phyloP scores from a whole-genome alignment of 2,888 invertebrate genomes.

The Augiades crinisus region DNA sequence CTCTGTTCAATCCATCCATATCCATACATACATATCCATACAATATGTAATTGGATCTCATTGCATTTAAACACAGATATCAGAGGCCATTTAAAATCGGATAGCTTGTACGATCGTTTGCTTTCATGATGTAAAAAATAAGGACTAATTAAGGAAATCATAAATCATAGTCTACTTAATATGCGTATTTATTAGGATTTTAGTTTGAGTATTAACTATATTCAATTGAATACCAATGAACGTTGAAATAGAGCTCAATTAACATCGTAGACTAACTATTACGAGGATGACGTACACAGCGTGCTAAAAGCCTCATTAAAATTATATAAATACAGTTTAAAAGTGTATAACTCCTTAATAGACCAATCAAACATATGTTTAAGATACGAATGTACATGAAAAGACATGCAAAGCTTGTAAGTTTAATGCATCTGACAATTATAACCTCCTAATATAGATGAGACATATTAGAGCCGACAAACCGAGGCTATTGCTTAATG shows the following conservation, averaged over 20 bases:
- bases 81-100: no score
- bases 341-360: neutral
- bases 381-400: neutral
- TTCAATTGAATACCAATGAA: neutral
- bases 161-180: no score
- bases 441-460: constrained; percentile 16
- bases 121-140: no score
- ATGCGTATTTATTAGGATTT: no score
- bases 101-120: no score
- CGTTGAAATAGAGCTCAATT: neutral
- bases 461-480: constrained; percentile 12
- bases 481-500: constrained; percentile 1
- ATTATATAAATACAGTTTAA: neutral
- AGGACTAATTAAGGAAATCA: no score
- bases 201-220: no score
- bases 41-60: no score
- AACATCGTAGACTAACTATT: neutral
- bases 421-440: constrained; percentile 13
- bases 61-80: no score
- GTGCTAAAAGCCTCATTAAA: neutral
- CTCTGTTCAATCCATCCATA: no score
- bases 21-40: no score
- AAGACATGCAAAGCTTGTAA: neutral
- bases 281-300: neutral
- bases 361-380: neutral